Evolutionary conservation across 2,113 vertebrate species (phyloP), one percentile per base, ranked within the genome.

Genomic region (Esox niger): DNA sequence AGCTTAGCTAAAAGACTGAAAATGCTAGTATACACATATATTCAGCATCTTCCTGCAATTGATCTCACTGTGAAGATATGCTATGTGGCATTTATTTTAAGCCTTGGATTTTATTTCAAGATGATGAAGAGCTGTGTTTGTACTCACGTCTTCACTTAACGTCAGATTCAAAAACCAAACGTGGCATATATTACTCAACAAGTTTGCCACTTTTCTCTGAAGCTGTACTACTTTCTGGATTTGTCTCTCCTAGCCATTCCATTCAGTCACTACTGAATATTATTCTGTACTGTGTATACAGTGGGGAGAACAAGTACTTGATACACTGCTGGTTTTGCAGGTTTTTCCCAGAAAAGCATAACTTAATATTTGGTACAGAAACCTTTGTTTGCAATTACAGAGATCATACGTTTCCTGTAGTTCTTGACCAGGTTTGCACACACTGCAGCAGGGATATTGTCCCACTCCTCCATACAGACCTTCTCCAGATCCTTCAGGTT

Each of bases 111-210:
- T 88, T 84, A 82, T 83, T 83, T 78, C 66, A 60, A 81, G 79
- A 88, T 88, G 85, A 87, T 85, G 86, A 77, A 27, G 75, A 73
- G 80, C 75, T 62, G 77, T 80, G 82, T 85, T 88, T 88, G 82
- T 84, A 88, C 88, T 84, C 79, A 71, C 81, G 76, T 89, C 88
- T 89, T 88, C 86, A 87, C 88, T 90, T 89, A 88, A 88, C 86
- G 84, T 89, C 65, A 71, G 73, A 87, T 89, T 88, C 82, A 82
- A 84, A 90, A 90, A 81, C 84, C 73, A 72, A 76, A 87, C 80
- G 86, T 85, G 83, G 88, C 88, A 88, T 90, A 75, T 90, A 90
- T 91, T 88, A 90, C 90, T 91, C 81, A 89, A 79, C 73, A 75
- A 80, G 77, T 87, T 87, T 90, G 84, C 79, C n/a, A 85, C 79